These are phyloP conservation scores for Zophobas atratus DNA, from an alignment of 1,140 invertebrate genomes.

Conservation along the genomic window DNA sequence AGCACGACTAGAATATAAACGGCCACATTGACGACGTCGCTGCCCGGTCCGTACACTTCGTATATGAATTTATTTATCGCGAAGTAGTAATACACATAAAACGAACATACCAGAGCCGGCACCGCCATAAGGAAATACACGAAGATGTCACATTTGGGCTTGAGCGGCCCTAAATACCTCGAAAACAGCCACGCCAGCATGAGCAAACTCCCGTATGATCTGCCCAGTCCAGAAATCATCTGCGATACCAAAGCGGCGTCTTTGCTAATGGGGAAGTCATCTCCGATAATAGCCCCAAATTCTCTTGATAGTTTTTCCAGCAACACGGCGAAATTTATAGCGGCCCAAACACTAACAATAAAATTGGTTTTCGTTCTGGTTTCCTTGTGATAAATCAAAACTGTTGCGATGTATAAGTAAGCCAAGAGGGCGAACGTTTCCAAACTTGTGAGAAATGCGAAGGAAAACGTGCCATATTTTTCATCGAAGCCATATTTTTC, in stretches of 20 bases:
- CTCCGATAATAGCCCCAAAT: not conserved
- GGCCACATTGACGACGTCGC: slow-evolving; percentile 19
- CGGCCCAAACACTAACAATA: slow-evolving; percentile 22
- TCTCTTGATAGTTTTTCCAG: slow-evolving; percentile 1
- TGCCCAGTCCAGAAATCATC: slow-evolving; percentile 1
- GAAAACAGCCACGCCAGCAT: slow-evolving; percentile 14
- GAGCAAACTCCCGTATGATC: slow-evolving; percentile 20
- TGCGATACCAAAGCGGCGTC: slow-evolving; percentile 1
- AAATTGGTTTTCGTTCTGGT: slow-evolving; percentile 15
- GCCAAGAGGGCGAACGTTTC: slow-evolving; percentile 16
- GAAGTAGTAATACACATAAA: slow-evolving; percentile 23
- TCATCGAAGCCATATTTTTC: slow-evolving; percentile 20
- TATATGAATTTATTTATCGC: slow-evolving; percentile 27
- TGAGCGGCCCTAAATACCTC: slow-evolving; percentile 4
- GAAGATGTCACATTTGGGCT: not conserved
- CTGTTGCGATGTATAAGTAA: slow-evolving; percentile 12
- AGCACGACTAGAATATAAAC: slow-evolving; percentile 8
- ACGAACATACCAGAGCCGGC: slow-evolving; percentile 6
- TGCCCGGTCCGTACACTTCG: slow-evolving; percentile 25
- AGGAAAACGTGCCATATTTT: slow-evolving; percentile 37
- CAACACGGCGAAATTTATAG: slow-evolving; percentile 12
- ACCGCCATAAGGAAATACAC: slow-evolving; percentile 1
- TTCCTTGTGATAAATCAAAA: slow-evolving; percentile 11
- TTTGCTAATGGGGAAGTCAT: not conserved
- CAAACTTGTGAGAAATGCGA: slow-evolving; percentile 18